Evolutionary conservation across 2,797 vertebrate species (phyloP).

Genomic region (Parauchenoglanis punctatus): DNA sequence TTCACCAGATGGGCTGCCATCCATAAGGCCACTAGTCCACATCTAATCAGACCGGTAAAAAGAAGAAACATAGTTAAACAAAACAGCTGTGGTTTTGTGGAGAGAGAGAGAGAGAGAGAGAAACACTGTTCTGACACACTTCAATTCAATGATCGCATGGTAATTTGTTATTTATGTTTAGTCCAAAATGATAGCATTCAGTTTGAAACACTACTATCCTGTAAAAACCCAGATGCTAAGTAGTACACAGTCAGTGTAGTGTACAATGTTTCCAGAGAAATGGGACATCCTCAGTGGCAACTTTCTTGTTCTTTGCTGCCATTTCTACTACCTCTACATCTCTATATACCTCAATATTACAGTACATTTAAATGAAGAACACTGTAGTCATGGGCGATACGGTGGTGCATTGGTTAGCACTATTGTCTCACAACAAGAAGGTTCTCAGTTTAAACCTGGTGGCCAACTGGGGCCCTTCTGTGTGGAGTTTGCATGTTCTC

Average conservation of each 20-base stretch:
- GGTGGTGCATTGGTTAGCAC: too few species aligned
- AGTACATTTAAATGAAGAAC: background rate
- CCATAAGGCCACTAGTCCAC: slow-evolving; percentile 90
- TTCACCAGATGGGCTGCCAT: slow-evolving; percentile 81
- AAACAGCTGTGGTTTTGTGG: background rate
- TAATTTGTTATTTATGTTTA: background rate
- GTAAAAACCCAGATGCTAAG: background rate
- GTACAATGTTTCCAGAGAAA: background rate
- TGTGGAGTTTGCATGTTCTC: too few species aligned
- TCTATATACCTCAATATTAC: background rate
- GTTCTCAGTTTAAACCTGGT: too few species aligned
- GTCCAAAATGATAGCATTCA: background rate
- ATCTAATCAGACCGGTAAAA: slow-evolving; percentile 68
- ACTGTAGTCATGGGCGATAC: background rate
- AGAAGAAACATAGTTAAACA: background rate
- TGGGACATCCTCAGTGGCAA: background rate
- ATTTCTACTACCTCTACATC: background rate
- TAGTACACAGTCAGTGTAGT: background rate
- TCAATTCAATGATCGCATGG: background rate
- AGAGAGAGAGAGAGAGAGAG: background rate
- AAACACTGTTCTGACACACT: background rate
- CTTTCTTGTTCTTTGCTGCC: background rate
- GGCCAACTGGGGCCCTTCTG: too few species aligned
- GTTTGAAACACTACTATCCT: background rate
- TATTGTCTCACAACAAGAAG: too few species aligned